phyloP scores from a whole-genome alignment of 2,888 invertebrate species.

The Syrphus vitripennis region DNA sequence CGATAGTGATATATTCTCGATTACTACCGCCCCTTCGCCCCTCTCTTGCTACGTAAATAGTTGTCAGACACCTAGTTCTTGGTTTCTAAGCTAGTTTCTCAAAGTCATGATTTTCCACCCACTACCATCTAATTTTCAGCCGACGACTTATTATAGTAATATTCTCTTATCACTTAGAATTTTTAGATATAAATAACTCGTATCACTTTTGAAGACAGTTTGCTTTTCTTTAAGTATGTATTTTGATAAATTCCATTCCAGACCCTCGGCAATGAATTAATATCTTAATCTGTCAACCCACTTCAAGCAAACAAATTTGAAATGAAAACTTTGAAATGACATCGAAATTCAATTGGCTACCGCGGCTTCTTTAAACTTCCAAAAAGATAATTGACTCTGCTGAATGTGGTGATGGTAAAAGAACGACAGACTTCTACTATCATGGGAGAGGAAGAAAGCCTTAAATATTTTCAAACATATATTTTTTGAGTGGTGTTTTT shows the following conservation, averaged over 20 bases:
- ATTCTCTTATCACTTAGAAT: background rate
- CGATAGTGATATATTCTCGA: too few species aligned
- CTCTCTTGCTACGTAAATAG: too few species aligned
- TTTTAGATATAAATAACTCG: background rate
- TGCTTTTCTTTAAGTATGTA: background rate
- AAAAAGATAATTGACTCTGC: constrained; percentile 37
- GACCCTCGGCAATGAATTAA: background rate
- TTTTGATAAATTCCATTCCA: constrained; percentile 18
- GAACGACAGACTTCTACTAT: background rate
- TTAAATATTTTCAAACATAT: constrained; percentile 10
- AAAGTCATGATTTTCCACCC: too few species aligned
- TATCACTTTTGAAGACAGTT: background rate
- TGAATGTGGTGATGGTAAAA: background rate
- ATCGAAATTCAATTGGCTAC: constrained; percentile 62
- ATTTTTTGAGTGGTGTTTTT: constrained; percentile 18
- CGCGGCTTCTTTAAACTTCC: constrained; percentile 6
- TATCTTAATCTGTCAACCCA: constrained; percentile 63
- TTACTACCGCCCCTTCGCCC: too few species aligned
- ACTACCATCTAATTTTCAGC: too few species aligned
- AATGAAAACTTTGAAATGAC: constrained; percentile 30
- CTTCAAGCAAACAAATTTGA: constrained; percentile 26
- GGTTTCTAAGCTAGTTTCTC: too few species aligned
- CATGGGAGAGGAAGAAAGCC: background rate
- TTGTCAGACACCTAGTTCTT: too few species aligned
- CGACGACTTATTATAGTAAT: background rate